Percentiles rank a stretch among this genome's conserved stretches.
phyloP scores from a whole-genome alignment of 1,140 invertebrate genomes.

The Lysiphlebus fabarum region DNA sequence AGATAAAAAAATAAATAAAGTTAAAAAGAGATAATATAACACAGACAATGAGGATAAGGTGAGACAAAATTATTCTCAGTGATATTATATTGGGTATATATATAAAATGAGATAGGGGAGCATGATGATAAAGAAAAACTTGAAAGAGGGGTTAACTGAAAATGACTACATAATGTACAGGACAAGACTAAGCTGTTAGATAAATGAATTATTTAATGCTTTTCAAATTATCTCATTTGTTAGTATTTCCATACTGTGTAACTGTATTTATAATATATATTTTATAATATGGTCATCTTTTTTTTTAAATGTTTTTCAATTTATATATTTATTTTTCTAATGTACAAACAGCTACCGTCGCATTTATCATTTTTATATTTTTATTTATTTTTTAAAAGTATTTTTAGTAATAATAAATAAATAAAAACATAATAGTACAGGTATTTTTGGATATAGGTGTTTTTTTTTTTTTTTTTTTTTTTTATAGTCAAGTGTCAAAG shows the following conservation, averaged over 20 bases:
- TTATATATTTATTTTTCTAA: too few relatives aligned
- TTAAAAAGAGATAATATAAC: slow-evolving; percentile 6
- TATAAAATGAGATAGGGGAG: slow-evolving; percentile 22
- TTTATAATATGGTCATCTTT: background rate
- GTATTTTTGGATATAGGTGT: too few relatives aligned
- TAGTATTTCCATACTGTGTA: slow-evolving; percentile 42
- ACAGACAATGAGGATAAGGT: slow-evolving; percentile 4
- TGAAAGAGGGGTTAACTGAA: slow-evolving; percentile 40
- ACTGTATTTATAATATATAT: too few relatives aligned
- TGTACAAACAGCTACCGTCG: too few relatives aligned
- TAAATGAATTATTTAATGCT: slow-evolving; percentile 51
- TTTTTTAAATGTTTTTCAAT: too few relatives aligned
- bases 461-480: too few relatives aligned
- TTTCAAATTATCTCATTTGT: slow-evolving; percentile 48
- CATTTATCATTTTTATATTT: too few relatives aligned
- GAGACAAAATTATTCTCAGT: background rate
- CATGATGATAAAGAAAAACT: slow-evolving; percentile 23
- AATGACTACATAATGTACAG: slow-evolving; percentile 54
- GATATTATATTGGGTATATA: too few relatives aligned
- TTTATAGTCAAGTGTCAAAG: too few relatives aligned
- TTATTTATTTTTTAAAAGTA: too few relatives aligned
- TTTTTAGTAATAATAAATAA: too few relatives aligned
- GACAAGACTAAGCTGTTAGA: slow-evolving; percentile 56
- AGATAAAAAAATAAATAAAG: slow-evolving; percentile 15
- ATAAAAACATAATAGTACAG: too few relatives aligned